Base-by-base conservation (phyloP, 2,888 invertebrate genomes). In the Diaperis boleti region DNA sequence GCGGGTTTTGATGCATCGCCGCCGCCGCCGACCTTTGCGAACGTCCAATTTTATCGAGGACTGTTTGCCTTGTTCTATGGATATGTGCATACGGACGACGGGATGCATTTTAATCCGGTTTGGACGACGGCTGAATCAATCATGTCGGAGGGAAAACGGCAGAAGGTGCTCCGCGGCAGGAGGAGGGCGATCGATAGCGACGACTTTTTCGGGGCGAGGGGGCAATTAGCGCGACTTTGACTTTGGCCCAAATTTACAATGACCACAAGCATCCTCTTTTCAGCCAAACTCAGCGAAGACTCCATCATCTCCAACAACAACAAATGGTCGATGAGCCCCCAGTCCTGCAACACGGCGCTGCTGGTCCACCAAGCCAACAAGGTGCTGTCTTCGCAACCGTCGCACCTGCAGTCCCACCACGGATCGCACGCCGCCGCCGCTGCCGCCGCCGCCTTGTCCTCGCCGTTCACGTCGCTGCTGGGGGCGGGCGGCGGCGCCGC, bases 361-460 rank as follows among this genome's bases (percentile, higher is more conserved):
- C 69, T 83, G 55, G 82, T 83, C 22, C 82, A 82, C 56, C 83
- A 83, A 70, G 82, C 82, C 5, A 82, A 82, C 71, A 82, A 82
- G 71, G 82, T 81, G 22, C 74, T 82, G 57, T 81, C 81, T 3
- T 80, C 82, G n/a, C 82, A 82, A 66, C 81, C 77, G 70, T 80
- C 78, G 45, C 78, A 77, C 65, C 76, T 77, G 55, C 74, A 77
- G 59, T 72, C 75, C 17, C 80, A 80, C 56, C 79, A 78, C 60
- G 74, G 74, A 56, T 85, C 78, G 84, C 88, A 88, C 81, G 88
- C 68, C 83, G 89, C 82, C 83, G 89, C 83, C 82, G 89, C 72
- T 78, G 81, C 81, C 1, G 89, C 82, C 81, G 89, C 77, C 83
- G 88, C 77, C 83, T 86, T 81, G 72, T 86, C 83, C 67, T 86